phyloP scores from a whole-genome alignment of 2,797 vertebrate species.

The Nyctalus aviator region DNA sequence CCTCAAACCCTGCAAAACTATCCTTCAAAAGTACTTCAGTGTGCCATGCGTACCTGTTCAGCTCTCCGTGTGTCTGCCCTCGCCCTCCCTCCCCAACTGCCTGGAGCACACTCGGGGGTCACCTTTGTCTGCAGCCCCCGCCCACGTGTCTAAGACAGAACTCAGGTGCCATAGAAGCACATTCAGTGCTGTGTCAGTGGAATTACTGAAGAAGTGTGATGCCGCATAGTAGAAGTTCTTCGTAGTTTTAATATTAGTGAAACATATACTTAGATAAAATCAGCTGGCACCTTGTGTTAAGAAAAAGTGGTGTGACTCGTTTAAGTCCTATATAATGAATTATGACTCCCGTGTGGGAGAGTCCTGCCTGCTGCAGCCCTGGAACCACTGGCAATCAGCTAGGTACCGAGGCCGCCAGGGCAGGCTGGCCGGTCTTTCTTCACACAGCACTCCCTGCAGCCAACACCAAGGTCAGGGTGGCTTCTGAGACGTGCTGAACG shows the following conservation, averaged over 20 bases:
- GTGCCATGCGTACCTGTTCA: conserved; percentile 16
- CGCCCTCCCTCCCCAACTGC: neutral
- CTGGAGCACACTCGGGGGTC: neutral
- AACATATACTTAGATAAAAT: conserved; percentile 20
- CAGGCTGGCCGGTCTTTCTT: neutral
- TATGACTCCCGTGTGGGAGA: neutral
- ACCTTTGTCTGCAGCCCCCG: neutral
- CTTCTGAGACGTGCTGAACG: neutral
- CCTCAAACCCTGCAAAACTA: conserved; percentile 58
- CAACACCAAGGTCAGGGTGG: neutral
- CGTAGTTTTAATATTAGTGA: neutral
- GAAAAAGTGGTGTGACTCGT: neutral
- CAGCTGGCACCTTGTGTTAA: neutral
- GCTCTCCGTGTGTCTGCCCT: neutral
- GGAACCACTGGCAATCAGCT: neutral
- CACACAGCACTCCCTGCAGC: neutral
- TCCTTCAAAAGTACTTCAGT: conserved; percentile 65
- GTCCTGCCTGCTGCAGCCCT: no score
- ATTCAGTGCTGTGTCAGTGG: neutral
- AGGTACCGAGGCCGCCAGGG: neutral
- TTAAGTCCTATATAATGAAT: conserved; percentile 21
- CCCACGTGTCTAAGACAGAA: neutral
- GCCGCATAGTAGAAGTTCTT: neutral
- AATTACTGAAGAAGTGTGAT: conserved; percentile 13
- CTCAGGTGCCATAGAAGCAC: neutral